Percentiles rank a stretch among this genome's conserved stretches.
Conservation (phyloP, 2,113 vertebrate species). For the Setophaga petechia region DNA sequence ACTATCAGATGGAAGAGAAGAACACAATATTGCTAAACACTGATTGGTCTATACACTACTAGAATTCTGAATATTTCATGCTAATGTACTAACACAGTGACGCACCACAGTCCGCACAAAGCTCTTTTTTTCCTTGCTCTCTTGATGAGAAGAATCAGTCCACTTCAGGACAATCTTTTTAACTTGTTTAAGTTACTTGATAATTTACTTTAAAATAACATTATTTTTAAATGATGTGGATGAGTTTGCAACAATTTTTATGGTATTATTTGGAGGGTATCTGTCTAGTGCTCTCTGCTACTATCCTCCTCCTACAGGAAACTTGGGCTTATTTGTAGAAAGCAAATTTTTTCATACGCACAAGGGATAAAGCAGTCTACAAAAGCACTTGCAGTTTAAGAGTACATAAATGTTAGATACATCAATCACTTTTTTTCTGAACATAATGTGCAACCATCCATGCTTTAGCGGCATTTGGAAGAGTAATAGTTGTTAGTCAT, state of each 20-base stretch:
- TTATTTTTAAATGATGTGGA: neutral
- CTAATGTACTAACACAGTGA: neutral
- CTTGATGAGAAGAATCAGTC: neutral
- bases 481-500: neutral
- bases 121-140: neutral
- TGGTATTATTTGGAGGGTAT: neutral
- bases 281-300: neutral
- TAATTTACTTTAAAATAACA: neutral
- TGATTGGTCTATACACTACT: neutral
- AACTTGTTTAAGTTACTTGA: neutral
- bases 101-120: neutral
- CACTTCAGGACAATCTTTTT: neutral
- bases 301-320: neutral
- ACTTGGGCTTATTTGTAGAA: neutral
- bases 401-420: neutral
- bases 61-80: neutral
- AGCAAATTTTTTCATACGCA: fast-evolving
- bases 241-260: neutral
- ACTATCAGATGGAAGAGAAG: neutral
- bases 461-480: neutral
- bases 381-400: neutral
- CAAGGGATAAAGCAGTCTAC: neutral
- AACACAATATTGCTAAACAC: neutral
- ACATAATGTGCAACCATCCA: neutral
- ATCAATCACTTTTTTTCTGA: neutral